Evolutionary conservation across 2,797 vertebrate genomes (phyloP).

Genomic region (Pelobates cultripes): DNA sequence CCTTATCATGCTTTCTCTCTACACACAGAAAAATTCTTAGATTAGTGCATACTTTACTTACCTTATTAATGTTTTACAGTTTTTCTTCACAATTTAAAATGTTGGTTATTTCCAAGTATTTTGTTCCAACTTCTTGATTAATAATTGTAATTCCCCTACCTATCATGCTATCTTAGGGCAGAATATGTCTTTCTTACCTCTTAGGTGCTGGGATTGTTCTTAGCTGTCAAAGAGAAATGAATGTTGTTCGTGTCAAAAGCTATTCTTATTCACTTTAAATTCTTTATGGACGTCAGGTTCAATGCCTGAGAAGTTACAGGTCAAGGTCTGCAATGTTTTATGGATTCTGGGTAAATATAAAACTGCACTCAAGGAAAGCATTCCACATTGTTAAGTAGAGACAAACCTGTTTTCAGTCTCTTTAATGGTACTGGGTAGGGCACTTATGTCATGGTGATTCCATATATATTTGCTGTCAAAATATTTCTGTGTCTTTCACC

Average conservation of each 20-base stretch:
- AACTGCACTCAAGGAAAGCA: conserved; percentile 50
- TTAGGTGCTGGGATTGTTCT: conserved; percentile 5
- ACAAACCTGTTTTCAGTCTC: conserved; percentile 29
- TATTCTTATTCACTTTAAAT: conserved; percentile 28
- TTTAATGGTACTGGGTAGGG: conserved; percentile 41
- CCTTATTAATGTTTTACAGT: too few species aligned
- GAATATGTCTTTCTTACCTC: conserved; percentile 9
- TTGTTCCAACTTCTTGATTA: too few species aligned
- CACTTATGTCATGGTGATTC: not conserved
- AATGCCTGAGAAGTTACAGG: conserved; percentile 66
- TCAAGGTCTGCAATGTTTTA: conserved; percentile 58
- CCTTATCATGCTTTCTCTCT: too few species aligned
- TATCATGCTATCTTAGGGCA: not conserved
- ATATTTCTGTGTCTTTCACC: conserved; percentile 42
- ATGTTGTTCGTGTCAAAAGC: not conserved
- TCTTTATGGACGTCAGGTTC: conserved; percentile 61
- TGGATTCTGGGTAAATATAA: conserved; percentile 64
- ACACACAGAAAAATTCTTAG: too few species aligned
- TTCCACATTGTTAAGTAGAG: conserved; percentile 40
- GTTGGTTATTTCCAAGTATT: too few species aligned
- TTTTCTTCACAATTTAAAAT: too few species aligned
- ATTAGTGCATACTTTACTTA: too few species aligned
- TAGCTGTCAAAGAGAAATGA: conserved; percentile 7
- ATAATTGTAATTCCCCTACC: too few species aligned
- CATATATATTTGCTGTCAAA: not conserved